Evolutionary conservation across 2,797 vertebrate species (phyloP), one percentile per base, ranked within the genome.

Genomic region (Arnoldichthys spilopterus): DNA sequence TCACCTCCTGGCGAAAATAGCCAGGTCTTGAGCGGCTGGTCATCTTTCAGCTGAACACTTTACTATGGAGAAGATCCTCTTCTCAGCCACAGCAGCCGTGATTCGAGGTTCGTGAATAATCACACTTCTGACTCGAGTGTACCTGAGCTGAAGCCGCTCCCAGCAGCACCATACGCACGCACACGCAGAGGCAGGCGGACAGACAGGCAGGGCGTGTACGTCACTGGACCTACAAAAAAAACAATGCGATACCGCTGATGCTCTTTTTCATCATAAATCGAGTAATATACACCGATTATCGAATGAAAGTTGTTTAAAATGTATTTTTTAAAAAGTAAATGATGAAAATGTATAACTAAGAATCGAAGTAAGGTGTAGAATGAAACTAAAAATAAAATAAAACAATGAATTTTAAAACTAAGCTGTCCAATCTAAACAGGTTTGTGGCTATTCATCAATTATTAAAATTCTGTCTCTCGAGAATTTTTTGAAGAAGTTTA

Each of bases 1-100:
- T 95, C 74, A 98, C 89, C n/a, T 98, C 97, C 85, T 95, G 95
- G 40, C 94, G 93, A 85, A 90, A 92, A 63, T 95, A 98, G 32
- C 95, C 96, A 1, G 91, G 90, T 72, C 92, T 92, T 76, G 90
- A 88, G 56, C 95, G 91, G 30, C 85, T 90, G 59, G 91, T 91
- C 96, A 98, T 97, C 0, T 6, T 91, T 16, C 8, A 64, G 47
- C 18, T 16, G 2, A 53, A 67, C 54, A 47, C 12, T 12, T 37
- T 61, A 13, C 13, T 16, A 32, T 0, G 9, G 69, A 28, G 49
- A 0, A 40, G 20, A 30, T n/a, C 6, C 0, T 30, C 11, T 15
- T 66, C 45, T 18, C 34, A 64, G 6, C 1, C 15, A 24, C 18
- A 64, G 26, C 73, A 18, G 49, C 53, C 18, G 40, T 66, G 74